Base-by-base conservation (phyloP, 2,797 vertebrate species). In the Centropyge bicolor region DNA sequence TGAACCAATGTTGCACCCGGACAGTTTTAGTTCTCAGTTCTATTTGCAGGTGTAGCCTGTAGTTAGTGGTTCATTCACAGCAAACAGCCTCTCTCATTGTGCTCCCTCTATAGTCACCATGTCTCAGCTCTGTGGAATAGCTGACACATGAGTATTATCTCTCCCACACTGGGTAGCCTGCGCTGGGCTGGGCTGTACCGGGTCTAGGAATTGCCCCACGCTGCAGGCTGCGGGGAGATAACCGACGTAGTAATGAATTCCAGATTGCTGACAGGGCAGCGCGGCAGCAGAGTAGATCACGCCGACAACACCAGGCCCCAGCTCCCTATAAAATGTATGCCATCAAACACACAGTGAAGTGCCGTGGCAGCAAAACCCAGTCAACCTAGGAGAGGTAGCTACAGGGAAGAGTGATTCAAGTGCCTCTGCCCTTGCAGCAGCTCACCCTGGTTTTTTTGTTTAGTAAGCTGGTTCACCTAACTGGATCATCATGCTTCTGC, bases 211-310 rank as follows among this genome's bases (percentile, higher is more conserved):
- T 95, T 94, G 95, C 95, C 94, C 87, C 81, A 43, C 81, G 49
- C 95, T 94, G 85, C 91, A 92, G 88, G 96, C 94, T 94, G 88
- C 78, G 84, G 91, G 96, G 95, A 96, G 96, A 97, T 96, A 97
- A 95, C 95, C 96, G 94, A 95, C 95, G 83, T 93, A 72, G 82
- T 95, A 96, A 96, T 96, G 95, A 96, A 97, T 97, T 96, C 96
- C 96, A 96, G 96, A 95, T 95, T 95, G 95, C 94, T 96, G 96
- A 96, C 95, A 77, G 78, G 88, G 92, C 90, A 87, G 67, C 90
- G 62, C 1, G 6, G 89, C 85, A 82, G 87, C 56, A 69, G 81
- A 85, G 90, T 92, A 93, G 90, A 92, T 94, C 94, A 93, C 91
- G 92, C 84, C 74, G 80, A 94, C 94, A 92, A 89, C 89, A 46